Percentiles rank a stretch among this genome's conserved stretches.
These are phyloP conservation scores for Cranoglanis bouderius DNA, from an alignment of 2,113 vertebrate genomes.

Conservation along the genomic window DNA sequence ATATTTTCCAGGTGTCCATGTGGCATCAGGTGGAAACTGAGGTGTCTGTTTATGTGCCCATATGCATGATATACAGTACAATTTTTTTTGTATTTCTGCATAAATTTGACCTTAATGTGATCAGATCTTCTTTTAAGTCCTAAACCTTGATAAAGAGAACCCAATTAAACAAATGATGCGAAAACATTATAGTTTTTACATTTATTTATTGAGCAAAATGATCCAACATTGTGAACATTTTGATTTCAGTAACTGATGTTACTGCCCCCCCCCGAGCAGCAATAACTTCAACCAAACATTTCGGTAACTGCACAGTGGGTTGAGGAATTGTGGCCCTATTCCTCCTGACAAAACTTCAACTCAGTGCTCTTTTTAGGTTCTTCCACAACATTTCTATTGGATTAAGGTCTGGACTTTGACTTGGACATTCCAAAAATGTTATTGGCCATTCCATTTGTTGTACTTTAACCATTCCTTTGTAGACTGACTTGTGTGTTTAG, in stretches of 20 bases:
- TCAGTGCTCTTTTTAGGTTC: background rate
- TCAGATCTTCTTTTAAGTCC: background rate
- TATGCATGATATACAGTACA: background rate
- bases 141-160: background rate
- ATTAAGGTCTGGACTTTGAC: background rate
- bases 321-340: background rate
- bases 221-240: background rate
- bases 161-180: background rate
- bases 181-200: background rate
- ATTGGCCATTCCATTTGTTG: background rate
- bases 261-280: background rate
- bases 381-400: background rate
- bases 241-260: background rate
- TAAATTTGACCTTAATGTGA: background rate
- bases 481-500: background rate
- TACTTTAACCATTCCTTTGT: background rate
- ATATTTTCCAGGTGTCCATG: background rate
- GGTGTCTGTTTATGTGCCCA: background rate
- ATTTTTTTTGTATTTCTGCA: background rate
- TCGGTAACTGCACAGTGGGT: background rate
- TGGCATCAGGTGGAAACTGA: background rate
- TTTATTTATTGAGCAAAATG: background rate
- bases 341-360: background rate
- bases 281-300: background rate
- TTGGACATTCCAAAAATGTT: background rate